A percentile compares a stretch with the other conserved stretches of the same genome.
Conservation (phyloP, 2,797 vertebrate species). For the Amphiprion clarkii region DNA sequence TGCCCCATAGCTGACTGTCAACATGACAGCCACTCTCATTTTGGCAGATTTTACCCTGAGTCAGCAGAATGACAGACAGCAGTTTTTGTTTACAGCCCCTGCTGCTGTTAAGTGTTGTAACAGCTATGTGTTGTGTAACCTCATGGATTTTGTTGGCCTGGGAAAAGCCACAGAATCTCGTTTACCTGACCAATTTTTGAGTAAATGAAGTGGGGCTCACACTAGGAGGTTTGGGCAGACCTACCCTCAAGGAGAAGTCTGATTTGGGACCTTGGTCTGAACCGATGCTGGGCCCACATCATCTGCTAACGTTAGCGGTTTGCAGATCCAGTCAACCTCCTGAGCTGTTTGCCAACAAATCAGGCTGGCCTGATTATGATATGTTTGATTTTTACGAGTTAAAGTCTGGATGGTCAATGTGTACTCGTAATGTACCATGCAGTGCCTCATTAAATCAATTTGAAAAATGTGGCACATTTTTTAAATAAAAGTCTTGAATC, state of each 20-base stretch:
- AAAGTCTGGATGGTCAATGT: too few species aligned
- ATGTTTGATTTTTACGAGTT: too few species aligned
- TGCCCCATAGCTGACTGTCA: conserved; percentile 56
- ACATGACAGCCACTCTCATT: conserved; percentile 53
- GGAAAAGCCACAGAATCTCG: neutral
- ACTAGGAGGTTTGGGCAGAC: neutral
- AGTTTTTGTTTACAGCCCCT: conserved; percentile 53
- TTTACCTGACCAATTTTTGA: neutral
- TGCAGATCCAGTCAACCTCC: too few species aligned
- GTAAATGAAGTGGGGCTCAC: neutral
- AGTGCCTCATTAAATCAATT: neutral
- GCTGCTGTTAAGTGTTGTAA: conserved; percentile 57
- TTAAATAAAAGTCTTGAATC: neutral
- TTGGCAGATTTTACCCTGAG: conserved; percentile 47
- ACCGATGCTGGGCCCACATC: too few species aligned
- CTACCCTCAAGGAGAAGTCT: too few species aligned
- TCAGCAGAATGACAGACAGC: conserved; percentile 64
- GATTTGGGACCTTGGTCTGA: too few species aligned
- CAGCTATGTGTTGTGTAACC: conserved; percentile 62
- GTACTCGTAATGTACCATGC: neutral
- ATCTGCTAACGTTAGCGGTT: too few species aligned
- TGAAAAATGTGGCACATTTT: too few species aligned
- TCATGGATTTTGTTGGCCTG: conserved; percentile 21
- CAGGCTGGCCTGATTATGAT: too few species aligned
- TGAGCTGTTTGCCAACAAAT: too few species aligned